phyloP scores from a whole-genome alignment of 1,140 invertebrate species.

The Diploscapter pachys region DNA sequence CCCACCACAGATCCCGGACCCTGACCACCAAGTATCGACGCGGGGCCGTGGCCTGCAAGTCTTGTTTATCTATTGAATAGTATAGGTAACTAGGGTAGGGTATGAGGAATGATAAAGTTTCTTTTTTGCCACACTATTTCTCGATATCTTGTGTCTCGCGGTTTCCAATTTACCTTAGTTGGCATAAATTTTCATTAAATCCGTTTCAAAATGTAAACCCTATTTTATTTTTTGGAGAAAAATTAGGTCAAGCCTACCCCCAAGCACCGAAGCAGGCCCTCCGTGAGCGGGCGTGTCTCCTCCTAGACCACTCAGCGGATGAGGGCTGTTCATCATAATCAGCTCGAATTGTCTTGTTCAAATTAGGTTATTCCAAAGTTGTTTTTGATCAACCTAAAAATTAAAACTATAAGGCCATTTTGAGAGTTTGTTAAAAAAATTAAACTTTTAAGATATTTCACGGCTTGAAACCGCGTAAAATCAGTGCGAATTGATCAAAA shows the following conservation, averaged over 20 bases:
- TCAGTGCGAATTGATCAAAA: too few species aligned
- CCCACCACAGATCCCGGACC: constrained; percentile 22
- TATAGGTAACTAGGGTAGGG: not conserved
- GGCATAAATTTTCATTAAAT: not conserved
- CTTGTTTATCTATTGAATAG: not conserved
- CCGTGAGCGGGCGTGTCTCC: constrained; percentile 31
- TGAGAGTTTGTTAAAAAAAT: too few species aligned
- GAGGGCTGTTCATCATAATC: too few species aligned
- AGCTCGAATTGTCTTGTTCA: too few species aligned
- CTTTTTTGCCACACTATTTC: not conserved
- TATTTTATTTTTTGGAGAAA: not conserved
- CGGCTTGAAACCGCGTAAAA: too few species aligned
- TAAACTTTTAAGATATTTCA: too few species aligned
- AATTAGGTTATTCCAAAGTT: too few species aligned
- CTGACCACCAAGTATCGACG: constrained; percentile 16
- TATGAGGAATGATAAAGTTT: not conserved
- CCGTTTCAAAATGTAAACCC: not conserved
- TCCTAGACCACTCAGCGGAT: constrained; percentile 17
- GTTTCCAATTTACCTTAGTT: not conserved
- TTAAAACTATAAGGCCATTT: too few species aligned
- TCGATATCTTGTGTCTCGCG: not conserved
- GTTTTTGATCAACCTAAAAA: too few species aligned
- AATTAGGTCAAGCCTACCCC: not conserved
- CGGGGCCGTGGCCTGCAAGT: not conserved
- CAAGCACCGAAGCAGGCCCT: constrained; percentile 15